Evolutionary conservation across 2,888 invertebrate species (phyloP).

Genomic region (Lithophane leautieri): DNA sequence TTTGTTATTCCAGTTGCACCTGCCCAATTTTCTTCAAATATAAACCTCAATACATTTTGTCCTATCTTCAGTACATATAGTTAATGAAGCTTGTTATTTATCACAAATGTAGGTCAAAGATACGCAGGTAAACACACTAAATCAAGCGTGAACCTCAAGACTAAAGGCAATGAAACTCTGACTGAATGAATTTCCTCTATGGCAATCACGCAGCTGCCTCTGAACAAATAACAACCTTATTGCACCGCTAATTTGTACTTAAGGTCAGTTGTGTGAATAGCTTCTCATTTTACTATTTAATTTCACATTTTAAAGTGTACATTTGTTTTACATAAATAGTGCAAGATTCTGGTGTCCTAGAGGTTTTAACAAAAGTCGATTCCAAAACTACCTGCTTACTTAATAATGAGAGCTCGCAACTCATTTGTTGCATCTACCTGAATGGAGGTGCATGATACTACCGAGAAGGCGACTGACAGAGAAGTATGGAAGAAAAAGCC

Average conservation of each 20-base stretch:
- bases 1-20: neutral
- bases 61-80: neutral
- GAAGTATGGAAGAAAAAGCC: neutral
- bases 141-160: constrained; percentile 56
- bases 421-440: neutral
- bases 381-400: neutral
- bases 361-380: neutral
- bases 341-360: neutral
- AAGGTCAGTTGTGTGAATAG: constrained; percentile 48
- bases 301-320: constrained; percentile 13
- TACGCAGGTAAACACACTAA: constrained; percentile 49
- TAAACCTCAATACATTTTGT: neutral
- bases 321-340: constrained; percentile 10
- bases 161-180: constrained; percentile 51
- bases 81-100: constrained; percentile 5
- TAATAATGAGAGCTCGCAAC: too few species aligned
- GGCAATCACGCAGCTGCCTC: constrained; percentile 34
- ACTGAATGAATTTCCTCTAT: constrained; percentile 60
- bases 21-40: neutral
- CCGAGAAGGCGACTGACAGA: neutral
- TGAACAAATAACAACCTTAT: constrained; percentile 61
- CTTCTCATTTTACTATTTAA: constrained; percentile 25
- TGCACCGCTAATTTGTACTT: constrained; percentile 31
- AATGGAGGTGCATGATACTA: neutral
- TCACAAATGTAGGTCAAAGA: constrained; percentile 38